Evolutionary conservation across 92 coral and sea anemone genomes (phyloP).

Genomic region (Micromussa lordhowensis): DNA sequence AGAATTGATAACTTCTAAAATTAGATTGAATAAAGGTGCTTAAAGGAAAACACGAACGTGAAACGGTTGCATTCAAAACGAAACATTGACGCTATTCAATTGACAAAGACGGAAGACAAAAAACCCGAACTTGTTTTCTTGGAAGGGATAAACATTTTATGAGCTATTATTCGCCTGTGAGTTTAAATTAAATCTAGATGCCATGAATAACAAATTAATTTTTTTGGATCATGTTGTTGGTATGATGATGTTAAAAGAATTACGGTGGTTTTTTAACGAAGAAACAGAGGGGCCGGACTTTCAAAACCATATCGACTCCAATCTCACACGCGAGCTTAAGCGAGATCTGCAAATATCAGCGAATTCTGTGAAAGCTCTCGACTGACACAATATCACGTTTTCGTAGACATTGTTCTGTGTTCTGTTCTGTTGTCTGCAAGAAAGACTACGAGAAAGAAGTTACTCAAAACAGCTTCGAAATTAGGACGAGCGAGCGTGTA

Average conservation of each 20-base stretch:
- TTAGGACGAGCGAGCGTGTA: not conserved
- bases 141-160: not conserved
- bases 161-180: not conserved
- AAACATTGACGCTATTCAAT: not conserved
- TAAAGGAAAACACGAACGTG: no score
- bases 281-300: not conserved
- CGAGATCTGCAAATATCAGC: not conserved
- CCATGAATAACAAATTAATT: not conserved
- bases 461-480: not conserved
- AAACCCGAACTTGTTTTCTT: not conserved
- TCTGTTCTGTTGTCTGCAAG: not conserved
- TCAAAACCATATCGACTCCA: not conserved
- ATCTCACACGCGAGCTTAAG: not conserved
- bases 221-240: no score
- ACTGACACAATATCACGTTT: conserved; percentile 1
- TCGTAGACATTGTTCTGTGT: not conserved
- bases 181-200: not conserved
- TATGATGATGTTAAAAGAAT: no score
- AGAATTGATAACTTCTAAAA: conserved; percentile 2
- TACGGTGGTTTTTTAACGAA: not conserved
- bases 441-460: not conserved
- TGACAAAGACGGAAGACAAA: not conserved
- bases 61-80: not conserved
- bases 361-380: not conserved
- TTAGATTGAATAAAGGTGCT: not conserved